Evolutionary conservation across 2,888 invertebrate genomes (phyloP), one percentile per base, ranked within the genome.

Genomic region (Brachycybe producta): DNA sequence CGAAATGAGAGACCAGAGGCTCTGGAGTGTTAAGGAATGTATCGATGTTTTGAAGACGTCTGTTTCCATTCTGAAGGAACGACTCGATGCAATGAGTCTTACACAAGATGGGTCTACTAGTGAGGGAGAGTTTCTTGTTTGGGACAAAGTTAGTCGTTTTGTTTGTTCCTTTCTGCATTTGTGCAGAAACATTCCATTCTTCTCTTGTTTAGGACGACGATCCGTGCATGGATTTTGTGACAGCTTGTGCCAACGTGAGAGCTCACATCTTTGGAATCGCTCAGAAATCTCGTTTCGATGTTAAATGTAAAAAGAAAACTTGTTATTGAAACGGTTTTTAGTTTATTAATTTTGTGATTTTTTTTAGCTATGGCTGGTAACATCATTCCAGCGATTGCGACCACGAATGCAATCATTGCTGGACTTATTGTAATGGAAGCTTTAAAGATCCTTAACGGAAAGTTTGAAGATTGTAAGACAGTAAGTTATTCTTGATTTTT

Each of bases 331-430:
- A 19, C 2, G 7, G 5, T 17, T 24, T 45, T 23, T 52, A 27
- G 27, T 23, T 24, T 17, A 15, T 21, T 55, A 24, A 28, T 32
- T 32, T 40, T 28, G 21, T 43, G 11, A 41, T 36, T 34, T 49
- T 49, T 32, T 13, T 40, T 67, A 84, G 82, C 97, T 1, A 97
- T 98, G 86, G 98, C 98, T 0, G 98, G 98, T 15, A 99, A 98
- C 67, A 99, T 99, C 59, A 94, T 99, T 62, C 98, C 98, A 5
- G 98, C 98, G 0, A 97, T 99, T 63, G 97, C 98, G 5, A 94
- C 97, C 0, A 95, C 97, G 1, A 99, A 99, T 66, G 97, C 98
- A 0, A 86, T 98, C 52, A 84, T 98, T 30, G 94, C 95, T 0
- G 98, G 94, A 0, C 73, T 97, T n/a, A 87, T 94, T 1, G 88